These are phyloP conservation scores for Pheosia gnoma DNA, from an alignment of 2,888 invertebrate species.

Conservation along the genomic window DNA sequence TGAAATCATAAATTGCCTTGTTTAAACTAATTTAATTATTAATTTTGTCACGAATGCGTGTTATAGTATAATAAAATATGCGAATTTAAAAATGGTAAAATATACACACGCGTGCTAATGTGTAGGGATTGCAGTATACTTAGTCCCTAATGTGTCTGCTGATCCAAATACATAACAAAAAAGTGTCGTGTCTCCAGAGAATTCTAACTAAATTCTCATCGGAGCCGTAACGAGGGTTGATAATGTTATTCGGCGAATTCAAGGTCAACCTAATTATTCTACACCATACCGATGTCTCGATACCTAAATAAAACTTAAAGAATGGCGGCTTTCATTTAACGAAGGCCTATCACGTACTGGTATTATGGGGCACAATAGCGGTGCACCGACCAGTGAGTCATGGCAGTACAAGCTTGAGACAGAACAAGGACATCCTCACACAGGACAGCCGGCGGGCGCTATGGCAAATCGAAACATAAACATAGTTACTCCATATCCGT, in stretches of 20 bases:
- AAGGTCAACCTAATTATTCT: constrained; percentile 30
- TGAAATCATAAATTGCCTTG: constrained; percentile 43
- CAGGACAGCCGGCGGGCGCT: constrained; percentile 46
- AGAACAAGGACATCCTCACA: constrained; percentile 75
- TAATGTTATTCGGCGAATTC: constrained; percentile 22
- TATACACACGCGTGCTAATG: neutral
- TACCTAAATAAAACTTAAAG: constrained; percentile 28
- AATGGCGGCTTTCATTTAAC: constrained; percentile 36
- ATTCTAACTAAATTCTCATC: constrained; percentile 23
- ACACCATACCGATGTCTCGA: constrained; percentile 17
- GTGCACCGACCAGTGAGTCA: constrained; percentile 68
- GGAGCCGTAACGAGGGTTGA: constrained; percentile 29
- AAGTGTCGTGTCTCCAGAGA: constrained; percentile 22
- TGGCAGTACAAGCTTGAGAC: constrained; percentile 53
- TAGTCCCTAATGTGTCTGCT: constrained; percentile 5
- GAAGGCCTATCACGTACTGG: constrained; percentile 58
- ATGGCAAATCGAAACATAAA: constrained; percentile 76
- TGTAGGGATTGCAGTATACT: neutral
- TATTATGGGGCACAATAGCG: constrained; percentile 64
- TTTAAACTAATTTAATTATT: constrained; percentile 50
- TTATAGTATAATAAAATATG: neutral
- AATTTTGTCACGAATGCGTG: constrained; percentile 25
- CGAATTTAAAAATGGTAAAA: neutral
- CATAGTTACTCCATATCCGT: constrained; percentile 81
- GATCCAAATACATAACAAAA: neutral